Base-by-base conservation (phyloP, 2,113 vertebrate genomes). In the Cephalopholis sonnerati region DNA sequence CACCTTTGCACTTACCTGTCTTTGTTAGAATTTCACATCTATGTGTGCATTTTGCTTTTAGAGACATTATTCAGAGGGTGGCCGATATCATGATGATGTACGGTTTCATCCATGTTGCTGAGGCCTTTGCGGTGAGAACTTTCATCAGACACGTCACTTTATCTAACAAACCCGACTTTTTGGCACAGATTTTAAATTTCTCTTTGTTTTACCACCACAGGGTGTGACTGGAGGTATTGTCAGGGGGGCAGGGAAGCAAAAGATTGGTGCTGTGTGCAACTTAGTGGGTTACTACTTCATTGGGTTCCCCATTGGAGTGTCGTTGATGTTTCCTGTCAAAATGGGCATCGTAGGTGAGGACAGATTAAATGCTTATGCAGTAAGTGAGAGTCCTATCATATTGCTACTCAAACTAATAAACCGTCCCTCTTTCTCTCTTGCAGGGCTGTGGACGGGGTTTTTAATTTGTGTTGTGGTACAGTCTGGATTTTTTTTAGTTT, bases 401-500 rank as follows among this genome's bases (percentile, higher is more conserved):
- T 48, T 39, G 79, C 27, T 1, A n/a, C 12, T 71, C 5, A 16
- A 63, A 58, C 5, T 61, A 67, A 86, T 36, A 6, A 27, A 71
- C 12, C 27, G 0, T 44, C 7, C 13, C 2, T 63, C 12, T 76
- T 20, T 61, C 0, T 84, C 9, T 79, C 25, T 79, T 74, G 41
- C 85, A 98, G 98, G 97, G 41, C 79, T 99, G 62, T 98, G 97
- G 97, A 62, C 77, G 0, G 97, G 98, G 3, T 89, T 98, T 67
- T 90, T 96, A 3, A 16, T 96, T n/a, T 96, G 94, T 74, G 64
- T 92, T 15, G 55, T 82, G 1, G 17, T 95, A 16, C 96, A 97
- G 86, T 92, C 93, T 0, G 0, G 80, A 11, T 95, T 95, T 74
- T 97, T 98, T 74, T 64, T 91, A 0, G n/a, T 86, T 77, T 95